phyloP scores from a whole-genome alignment of 2,113 vertebrate genomes.

The Anarhynchus alexandrinus region DNA sequence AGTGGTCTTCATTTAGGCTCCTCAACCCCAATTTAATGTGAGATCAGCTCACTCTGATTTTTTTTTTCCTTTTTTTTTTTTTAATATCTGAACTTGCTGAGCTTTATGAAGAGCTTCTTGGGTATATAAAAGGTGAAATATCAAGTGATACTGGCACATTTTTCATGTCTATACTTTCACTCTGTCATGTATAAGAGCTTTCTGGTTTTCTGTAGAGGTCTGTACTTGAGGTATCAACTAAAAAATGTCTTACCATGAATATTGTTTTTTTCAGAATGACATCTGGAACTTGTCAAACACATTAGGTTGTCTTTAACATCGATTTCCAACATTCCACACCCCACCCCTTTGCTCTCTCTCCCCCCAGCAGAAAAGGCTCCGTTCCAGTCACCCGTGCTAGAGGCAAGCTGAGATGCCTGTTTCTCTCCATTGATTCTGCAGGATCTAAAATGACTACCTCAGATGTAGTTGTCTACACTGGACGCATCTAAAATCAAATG shows the following conservation, averaged over 20 bases:
- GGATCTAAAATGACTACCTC: not conserved
- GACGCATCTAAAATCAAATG: not conserved
- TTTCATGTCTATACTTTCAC: not conserved
- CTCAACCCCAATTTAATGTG: no score
- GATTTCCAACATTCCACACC: not conserved
- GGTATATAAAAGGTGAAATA: not conserved
- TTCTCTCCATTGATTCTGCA: not conserved
- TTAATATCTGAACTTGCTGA: not conserved
- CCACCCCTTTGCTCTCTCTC: fast-evolving
- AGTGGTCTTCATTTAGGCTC: not conserved
- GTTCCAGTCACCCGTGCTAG: not conserved
- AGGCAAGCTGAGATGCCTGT: not conserved
- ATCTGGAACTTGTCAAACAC: not conserved
- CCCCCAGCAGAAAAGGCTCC: not conserved
- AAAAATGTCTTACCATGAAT: not conserved
- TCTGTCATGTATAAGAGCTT: not conserved
- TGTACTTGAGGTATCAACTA: not conserved
- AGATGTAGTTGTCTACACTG: not conserved
- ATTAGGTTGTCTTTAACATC: not conserved
- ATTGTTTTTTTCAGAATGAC: not conserved
- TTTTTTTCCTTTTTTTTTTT: not conserved
- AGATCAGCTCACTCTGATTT: not conserved
- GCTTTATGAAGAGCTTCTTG: not conserved
- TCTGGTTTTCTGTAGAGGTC: not conserved
- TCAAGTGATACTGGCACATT: not conserved